A percentile compares a stretch with the other conserved stretches of the same genome.
Evolutionary conservation across 2,888 invertebrate genomes (phyloP).

Genomic region (Oscheius onirici): DNA sequence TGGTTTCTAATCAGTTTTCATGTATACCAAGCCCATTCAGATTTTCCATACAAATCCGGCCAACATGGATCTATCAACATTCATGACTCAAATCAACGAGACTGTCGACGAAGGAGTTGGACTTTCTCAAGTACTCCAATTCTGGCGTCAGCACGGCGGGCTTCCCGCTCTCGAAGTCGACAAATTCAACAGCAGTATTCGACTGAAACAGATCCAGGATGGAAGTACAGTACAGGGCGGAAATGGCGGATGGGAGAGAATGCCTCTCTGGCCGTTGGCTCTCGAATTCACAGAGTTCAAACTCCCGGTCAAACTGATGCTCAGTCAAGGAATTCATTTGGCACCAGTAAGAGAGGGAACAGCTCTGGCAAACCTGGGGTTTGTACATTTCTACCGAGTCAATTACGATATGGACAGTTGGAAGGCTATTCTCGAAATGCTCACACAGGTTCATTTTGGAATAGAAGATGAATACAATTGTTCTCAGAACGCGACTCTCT

Average conservation of each 20-base stretch:
- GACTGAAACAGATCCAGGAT: constrained; percentile 40
- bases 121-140: constrained; percentile 37
- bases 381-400: constrained; percentile 49
- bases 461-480: no score
- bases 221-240: constrained; percentile 41
- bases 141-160: constrained; percentile 49
- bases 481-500: constrained; percentile 52
- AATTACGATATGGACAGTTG: constrained; percentile 55
- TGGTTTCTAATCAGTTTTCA: constrained; percentile 26
- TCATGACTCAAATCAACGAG: constrained; percentile 3
- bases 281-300: constrained; percentile 52
- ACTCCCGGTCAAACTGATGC: constrained; percentile 49
- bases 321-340: constrained; percentile 50
- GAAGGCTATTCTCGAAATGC: constrained; percentile 33
- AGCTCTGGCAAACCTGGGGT: constrained; percentile 25
- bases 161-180: constrained; percentile 43
- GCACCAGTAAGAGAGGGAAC: constrained; percentile 44
- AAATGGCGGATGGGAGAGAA: constrained; percentile 42
- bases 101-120: constrained; percentile 22
- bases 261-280: constrained; percentile 53
- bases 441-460: constrained; percentile 14
- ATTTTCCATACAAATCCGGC: constrained; percentile 19
- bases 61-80: constrained; percentile 11
- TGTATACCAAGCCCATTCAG: not conserved
- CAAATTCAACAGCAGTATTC: constrained; percentile 40